Percentiles rank a stretch among this genome's conserved stretches.
Evolutionary conservation across 2,888 invertebrate species (phyloP).

Genomic region (Drosophila neotestacea): DNA sequence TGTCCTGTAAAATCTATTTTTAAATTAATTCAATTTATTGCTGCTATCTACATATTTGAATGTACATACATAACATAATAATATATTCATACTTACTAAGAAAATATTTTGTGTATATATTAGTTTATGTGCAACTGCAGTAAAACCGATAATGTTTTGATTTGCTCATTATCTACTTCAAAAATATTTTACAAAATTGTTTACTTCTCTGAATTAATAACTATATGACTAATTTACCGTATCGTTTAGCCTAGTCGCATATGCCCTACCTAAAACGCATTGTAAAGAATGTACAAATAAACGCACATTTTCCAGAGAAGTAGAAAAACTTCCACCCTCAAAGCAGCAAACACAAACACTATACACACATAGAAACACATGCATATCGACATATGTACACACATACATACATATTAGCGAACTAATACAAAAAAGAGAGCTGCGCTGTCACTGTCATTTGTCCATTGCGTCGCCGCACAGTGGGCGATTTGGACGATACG

Average conservation of each 20-base stretch:
- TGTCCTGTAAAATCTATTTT: constrained; percentile 30
- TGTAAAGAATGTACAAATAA: constrained; percentile 70
- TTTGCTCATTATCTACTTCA: background rate
- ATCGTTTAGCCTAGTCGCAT: constrained; percentile 40
- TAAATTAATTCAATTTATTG: no score
- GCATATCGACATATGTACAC: constrained; percentile 36
- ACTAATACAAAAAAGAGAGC: constrained; percentile 70
- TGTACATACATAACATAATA: no score
- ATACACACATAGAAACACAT: constrained; percentile 42
- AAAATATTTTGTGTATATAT: background rate
- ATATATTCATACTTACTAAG: background rate
- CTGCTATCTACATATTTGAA: no score
- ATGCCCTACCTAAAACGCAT: constrained; percentile 65
- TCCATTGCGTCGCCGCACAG: constrained; percentile 67
- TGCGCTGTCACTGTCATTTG: constrained; percentile 68
- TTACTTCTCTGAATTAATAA: background rate
- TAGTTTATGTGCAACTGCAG: no score
- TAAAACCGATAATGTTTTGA: background rate
- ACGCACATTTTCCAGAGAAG: constrained; percentile 81
- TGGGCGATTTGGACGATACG: no score
- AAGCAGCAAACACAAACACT: constrained; percentile 65
- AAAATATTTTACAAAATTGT: background rate
- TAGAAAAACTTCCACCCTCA: constrained; percentile 80
- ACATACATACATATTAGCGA: constrained; percentile 61
- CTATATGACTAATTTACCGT: background rate